Evolutionary conservation across 1,140 invertebrate species (phyloP), one percentile per base, ranked within the genome.

Genomic region (Pygmarrhopalites habei): DNA sequence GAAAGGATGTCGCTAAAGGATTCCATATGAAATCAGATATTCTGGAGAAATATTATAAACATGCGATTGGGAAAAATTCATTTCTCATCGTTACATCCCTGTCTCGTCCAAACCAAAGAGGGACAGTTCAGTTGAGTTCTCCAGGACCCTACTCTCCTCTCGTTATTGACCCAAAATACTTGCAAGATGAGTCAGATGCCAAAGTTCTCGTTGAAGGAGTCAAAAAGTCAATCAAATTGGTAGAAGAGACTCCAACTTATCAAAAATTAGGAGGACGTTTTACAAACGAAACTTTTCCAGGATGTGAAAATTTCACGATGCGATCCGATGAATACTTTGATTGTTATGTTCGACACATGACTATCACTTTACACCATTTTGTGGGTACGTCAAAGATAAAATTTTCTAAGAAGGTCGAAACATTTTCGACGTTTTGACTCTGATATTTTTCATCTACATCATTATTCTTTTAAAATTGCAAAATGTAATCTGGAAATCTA

Each of bases 311-410:
- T 17, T 60, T 73, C 10, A 29, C 39, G 10, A 77, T 79, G 25
- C 76, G 70, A 3, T 74, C 75, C 1, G 80, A 83, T 59, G 74
- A 75, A 1, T 83, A 82, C 66, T 80, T 55, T 61, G 83, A 87
- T 61, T 92, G 89, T 69, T 81, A 79, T 5, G 82, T 88, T 1
- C 74, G 85, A 26, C 86, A 90, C 65, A 90, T 90, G 68, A 90
- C 89, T 0, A 83, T 89, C 80, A 90, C 89, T 1, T 89, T 91
- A 51, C 91, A 91, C 72, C 90, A 92, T 79, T 88, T 88, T 0
- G 82, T 85, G 0, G 85, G 89, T 0, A n/a, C n/a, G n/a, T n/a
- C n/a, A n/a, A n/a, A n/a, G n/a, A n/a, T n/a, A n/a, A n/a, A n/a
- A n/a, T n/a, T n/a, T n/a, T n/a, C n/a, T n/a, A n/a, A n/a, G n/a